Percentiles rank a stretch among this genome's conserved stretches.
These are phyloP conservation scores for Siniperca undulata DNA, from an alignment of 2,797 vertebrate genomes.

Conservation along the genomic window DNA sequence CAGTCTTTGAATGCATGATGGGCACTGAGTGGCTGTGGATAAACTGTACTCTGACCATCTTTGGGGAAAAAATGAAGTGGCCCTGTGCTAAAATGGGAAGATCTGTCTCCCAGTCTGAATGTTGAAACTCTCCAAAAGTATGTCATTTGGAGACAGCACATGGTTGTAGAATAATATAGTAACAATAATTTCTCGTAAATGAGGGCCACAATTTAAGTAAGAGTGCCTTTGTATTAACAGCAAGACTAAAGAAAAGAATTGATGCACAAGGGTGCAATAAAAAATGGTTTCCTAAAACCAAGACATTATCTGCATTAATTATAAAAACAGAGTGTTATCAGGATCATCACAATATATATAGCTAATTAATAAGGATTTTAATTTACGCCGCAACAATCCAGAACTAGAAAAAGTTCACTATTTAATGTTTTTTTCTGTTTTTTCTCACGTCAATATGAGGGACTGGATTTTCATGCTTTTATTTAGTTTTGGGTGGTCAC, in stretches of 20 bases:
- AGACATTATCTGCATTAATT: background rate
- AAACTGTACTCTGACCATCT: constrained; percentile 23
- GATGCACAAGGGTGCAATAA: background rate
- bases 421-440: too few relatives aligned
- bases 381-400: background rate
- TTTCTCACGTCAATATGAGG: background rate
- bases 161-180: background rate
- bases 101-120: background rate
- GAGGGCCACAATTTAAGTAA: background rate
- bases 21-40: background rate
- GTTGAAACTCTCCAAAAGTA: background rate
- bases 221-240: background rate
- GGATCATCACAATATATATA: background rate
- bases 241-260: too few relatives aligned
- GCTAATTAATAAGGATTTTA: background rate
- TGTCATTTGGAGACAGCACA: background rate
- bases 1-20: background rate
- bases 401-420: too few relatives aligned
- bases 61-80: constrained; percentile 10
- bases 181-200: background rate
- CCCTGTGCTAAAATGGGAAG: constrained; percentile 11
- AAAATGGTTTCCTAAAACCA: background rate
- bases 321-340: too few relatives aligned
- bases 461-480: too few relatives aligned
- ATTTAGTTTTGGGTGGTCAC: background rate